A percentile compares a stretch with the other conserved stretches of the same genome.
Conservation (phyloP, 2,797 vertebrate species). For the Hyperoplus lanceolatus region DNA sequence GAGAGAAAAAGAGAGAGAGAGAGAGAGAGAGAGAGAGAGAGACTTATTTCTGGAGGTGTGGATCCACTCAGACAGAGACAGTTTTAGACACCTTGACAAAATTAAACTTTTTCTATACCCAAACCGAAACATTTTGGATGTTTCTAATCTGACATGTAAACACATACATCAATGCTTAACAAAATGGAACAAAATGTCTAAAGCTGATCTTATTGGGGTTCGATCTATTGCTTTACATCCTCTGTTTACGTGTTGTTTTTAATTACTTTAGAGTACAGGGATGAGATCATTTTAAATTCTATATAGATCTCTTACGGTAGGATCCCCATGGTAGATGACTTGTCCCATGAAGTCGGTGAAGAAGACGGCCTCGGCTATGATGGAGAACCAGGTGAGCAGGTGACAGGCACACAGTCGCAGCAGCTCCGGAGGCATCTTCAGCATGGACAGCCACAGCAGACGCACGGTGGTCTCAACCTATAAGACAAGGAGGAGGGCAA, state of each 20-base stretch:
- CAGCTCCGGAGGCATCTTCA: constrained; percentile 95
- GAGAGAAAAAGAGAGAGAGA: constrained; percentile 4
- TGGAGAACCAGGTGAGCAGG: constrained; percentile 97
- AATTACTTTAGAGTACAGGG: not conserved
- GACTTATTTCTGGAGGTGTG: not conserved
- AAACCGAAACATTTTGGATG: too few species aligned
- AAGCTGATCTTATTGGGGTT: not conserved
- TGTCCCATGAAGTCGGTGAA: constrained; percentile 99
- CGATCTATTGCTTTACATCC: not conserved
- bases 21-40: too few species aligned
- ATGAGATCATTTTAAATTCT: too few species aligned
- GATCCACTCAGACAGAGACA: not conserved
- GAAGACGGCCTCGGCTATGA: constrained; percentile 96
- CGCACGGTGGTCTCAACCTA: constrained; percentile 91
- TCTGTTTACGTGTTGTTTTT: not conserved
- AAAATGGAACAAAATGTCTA: too few species aligned
- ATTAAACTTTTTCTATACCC: too few species aligned
- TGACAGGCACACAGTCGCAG: constrained; percentile 93
- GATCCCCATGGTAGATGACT: constrained; percentile 94
- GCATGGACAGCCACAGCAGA: constrained; percentile 96
- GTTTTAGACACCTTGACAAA: not conserved
- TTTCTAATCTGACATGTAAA: too few species aligned
- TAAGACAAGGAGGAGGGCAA: not conserved
- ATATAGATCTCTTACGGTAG: constrained; percentile 84
- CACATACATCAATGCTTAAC: too few species aligned